Base-by-base conservation (phyloP, 2,113 vertebrate species). In the Fukomys damarensis region DNA sequence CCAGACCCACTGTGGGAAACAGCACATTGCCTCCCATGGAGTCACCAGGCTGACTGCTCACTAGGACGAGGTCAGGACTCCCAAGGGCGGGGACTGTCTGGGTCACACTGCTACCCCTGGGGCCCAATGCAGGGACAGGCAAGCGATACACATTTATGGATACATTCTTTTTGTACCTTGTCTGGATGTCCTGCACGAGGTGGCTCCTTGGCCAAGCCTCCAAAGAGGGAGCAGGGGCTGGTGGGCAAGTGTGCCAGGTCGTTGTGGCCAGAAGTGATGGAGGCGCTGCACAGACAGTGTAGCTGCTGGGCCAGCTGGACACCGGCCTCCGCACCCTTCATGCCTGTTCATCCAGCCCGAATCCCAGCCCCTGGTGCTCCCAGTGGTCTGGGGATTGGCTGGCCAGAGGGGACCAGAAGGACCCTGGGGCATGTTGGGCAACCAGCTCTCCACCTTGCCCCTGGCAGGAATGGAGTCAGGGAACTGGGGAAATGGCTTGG, bases 401-500 rank as follows among this genome's bases (percentile, higher is more conserved):
- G 59, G 59, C 59, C 59, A 61, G 22, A 61, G 88, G 92, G 88
- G 95, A 97, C 63, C 65, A 84, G 68, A 93, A 70, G 59, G 72
- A 28, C 89, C 70, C 68, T 85, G 20, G 12, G 20, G 80, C 54
- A 61, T 52, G 22, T 93, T 97, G 94, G 96, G 95, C 85, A 97
- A 97, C 54, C 68, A 3, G 89, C 85, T 95, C 97, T 46, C 88
- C 66, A 95, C 76, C 59, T 89, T 2, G 80, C 91, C 86, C 35
- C 30, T 1, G 74, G 95, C 94, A 87, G 94, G 91, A 94, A 72
- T 95, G 22, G 30, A 81, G 85, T 41, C 89, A 72, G 91, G 30
- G 97, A 97, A 97, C 93, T 97, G 74, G 96, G 95, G 95, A 89
- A 97, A 96, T 89, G 84, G 93, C 93, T 94, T 46, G 5, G 81